Evolutionary conservation across 2,888 invertebrate genomes (phyloP).

Genomic region (Ectemnius cavifrons): DNA sequence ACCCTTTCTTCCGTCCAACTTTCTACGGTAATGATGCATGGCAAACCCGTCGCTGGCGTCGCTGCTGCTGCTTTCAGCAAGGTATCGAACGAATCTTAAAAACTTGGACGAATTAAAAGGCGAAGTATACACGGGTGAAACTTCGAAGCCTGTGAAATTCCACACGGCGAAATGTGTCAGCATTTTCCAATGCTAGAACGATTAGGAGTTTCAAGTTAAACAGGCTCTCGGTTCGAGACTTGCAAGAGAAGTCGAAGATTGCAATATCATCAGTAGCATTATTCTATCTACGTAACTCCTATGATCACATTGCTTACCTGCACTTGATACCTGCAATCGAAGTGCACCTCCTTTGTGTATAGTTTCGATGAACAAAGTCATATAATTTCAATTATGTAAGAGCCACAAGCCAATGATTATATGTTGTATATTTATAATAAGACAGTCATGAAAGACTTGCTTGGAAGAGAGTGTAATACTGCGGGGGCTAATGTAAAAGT

Average conservation of each 20-base stretch:
- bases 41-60: background rate
- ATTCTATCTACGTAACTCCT: constrained; percentile 27
- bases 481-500: background rate
- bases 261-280: constrained; percentile 5
- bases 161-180: background rate
- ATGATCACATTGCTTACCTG: constrained; percentile 21
- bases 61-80: constrained; percentile 15
- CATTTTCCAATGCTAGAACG: background rate
- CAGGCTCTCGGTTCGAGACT: no score
- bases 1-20: constrained; percentile 52
- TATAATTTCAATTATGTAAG: constrained; percentile 8
- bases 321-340: constrained; percentile 19
- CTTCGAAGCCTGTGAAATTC: background rate
- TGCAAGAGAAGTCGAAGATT: background rate
- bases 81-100: constrained; percentile 11
- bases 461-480: background rate
- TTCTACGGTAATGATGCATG: constrained; percentile 54
- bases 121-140: background rate
- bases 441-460: no score
- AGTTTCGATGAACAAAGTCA: constrained; percentile 14
- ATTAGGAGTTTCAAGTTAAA: no score
- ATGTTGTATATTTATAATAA: background rate
- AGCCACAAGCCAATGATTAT: background rate
- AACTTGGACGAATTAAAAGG: constrained; percentile 5
- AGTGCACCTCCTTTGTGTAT: constrained; percentile 12